Evolutionary conservation across 2,797 vertebrate genomes (phyloP), one percentile per base, ranked within the genome.

Genomic region (Bryconaethiops microstoma): DNA sequence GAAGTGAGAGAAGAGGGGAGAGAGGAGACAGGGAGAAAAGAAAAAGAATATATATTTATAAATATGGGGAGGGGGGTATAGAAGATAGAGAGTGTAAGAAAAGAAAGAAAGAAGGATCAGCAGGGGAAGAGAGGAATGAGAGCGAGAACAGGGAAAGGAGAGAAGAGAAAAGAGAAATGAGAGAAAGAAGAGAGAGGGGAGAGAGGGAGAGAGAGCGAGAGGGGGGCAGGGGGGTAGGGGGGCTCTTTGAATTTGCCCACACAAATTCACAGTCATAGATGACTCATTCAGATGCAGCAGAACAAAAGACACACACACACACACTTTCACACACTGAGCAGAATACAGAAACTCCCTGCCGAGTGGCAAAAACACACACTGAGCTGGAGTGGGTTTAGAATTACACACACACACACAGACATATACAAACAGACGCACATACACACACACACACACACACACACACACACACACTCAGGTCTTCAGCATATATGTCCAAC

Each of bases 181-280:
- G 29, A 29, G 29, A 3, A 3, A 29, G 3, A 3, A 29, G 29
- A 29, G 29, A 29, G 1, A 29, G 29, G 29, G 3, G 1, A 50
- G 40, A 64, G 12, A 21, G 16, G 39, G 48, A 12, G 25, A 12
- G 9, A 42, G 72, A 7, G 17, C 8, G 1, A 50, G 40, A 64
- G 12, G 14, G 16, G 39, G 48, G 5, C 17, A 12, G 9, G 21
- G 72, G 3, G 54, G 19, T 21, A 12, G 65, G 23, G 62, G 72
- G 70, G 67, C 68, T 54, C 52, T 78, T 81, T 78, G 60, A 59
- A 76, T 78, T 77, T 71, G 42, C 71, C 57, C 69, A 69, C 75
- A 75, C 79, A 65, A 65, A 74, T 65, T 84, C 79, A 76, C 42
- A 42, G 9, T 81, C 48, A 60, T 64, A 74, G 74, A 78, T 81